phyloP scores from a whole-genome alignment of 2,888 invertebrate species.

The Campoplex nolae region DNA sequence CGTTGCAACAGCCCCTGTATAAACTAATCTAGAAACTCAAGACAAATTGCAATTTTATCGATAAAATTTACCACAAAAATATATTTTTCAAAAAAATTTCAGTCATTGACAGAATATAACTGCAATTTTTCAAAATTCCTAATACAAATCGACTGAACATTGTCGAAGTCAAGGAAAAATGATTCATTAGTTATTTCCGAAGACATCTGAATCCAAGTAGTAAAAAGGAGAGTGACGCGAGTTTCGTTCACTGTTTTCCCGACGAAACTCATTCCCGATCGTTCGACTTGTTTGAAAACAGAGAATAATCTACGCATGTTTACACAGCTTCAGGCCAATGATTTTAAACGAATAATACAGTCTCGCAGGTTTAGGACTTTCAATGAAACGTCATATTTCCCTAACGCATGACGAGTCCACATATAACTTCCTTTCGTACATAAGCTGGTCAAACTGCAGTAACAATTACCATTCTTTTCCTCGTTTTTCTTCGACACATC shows the following conservation, averaged over 20 bases:
- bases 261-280: not conserved
- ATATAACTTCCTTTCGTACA: not conserved
- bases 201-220: not conserved
- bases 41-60: not conserved
- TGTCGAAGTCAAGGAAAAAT: not conserved
- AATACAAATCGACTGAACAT: too few relatives aligned
- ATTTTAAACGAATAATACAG: not conserved
- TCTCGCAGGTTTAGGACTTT: not conserved
- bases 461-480: not conserved
- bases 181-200: not conserved
- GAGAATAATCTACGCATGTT: slow-evolving; percentile 12
- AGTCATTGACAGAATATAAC: too few relatives aligned
- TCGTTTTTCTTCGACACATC: not conserved
- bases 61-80: not conserved
- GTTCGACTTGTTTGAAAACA: not conserved
- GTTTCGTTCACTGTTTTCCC: not conserved
- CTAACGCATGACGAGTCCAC: not conserved
- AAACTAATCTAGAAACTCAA: not conserved
- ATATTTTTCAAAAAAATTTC: too few relatives aligned
- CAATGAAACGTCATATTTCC: slow-evolving; percentile 4
- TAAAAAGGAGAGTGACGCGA: not conserved
- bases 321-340: slow-evolving; percentile 11
- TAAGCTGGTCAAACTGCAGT: slow-evolving; percentile 44
- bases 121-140: too few relatives aligned
- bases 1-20: not conserved